Percentiles rank a stretch among this genome's conserved stretches.
Evolutionary conservation across 2,888 invertebrate species (phyloP).

Genomic region (Apotomis turbidana): DNA sequence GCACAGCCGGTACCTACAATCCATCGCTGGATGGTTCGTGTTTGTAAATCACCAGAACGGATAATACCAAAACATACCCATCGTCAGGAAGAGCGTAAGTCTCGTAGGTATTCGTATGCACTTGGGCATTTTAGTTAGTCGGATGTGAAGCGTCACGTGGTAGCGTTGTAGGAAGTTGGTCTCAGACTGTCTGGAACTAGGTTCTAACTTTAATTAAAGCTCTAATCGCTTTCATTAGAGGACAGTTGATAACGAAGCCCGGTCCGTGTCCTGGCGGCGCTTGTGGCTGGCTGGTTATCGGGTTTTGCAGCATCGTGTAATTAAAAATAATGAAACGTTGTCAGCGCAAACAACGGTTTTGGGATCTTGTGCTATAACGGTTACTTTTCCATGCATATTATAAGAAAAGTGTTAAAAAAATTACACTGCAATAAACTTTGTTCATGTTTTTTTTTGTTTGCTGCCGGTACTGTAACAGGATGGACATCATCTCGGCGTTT

Average conservation of each 20-base stretch:
- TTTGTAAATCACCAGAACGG: conserved; percentile 8
- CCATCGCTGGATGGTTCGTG: neutral
- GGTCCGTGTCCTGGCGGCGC: neutral
- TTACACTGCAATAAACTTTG: too few relatives aligned
- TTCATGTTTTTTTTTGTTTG: neutral
- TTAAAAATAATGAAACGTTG: conserved; percentile 32
- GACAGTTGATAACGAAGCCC: conserved; percentile 29
- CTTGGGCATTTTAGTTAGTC: neutral
- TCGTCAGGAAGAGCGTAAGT: neutral
- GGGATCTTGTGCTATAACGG: neutral
- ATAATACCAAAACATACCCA: conserved; percentile 10
- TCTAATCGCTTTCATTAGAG: conserved; percentile 45
- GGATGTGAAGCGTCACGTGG: neutral
- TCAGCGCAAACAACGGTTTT: conserved; percentile 7
- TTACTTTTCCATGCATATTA: neutral
- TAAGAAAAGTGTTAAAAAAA: too few relatives aligned
- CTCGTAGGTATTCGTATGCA: neutral
- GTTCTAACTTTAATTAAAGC: conserved; percentile 48
- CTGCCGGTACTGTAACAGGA: too few relatives aligned
- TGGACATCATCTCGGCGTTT: neutral
- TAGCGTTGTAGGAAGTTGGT: conserved; percentile 2
- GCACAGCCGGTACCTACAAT: neutral
- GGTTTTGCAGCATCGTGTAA: conserved; percentile 19
- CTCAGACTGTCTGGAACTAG: conserved; percentile 37
- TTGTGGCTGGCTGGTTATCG: conserved; percentile 14